Conservation (phyloP, 2,888 invertebrate genomes). For the Protonemura montana region DNA sequence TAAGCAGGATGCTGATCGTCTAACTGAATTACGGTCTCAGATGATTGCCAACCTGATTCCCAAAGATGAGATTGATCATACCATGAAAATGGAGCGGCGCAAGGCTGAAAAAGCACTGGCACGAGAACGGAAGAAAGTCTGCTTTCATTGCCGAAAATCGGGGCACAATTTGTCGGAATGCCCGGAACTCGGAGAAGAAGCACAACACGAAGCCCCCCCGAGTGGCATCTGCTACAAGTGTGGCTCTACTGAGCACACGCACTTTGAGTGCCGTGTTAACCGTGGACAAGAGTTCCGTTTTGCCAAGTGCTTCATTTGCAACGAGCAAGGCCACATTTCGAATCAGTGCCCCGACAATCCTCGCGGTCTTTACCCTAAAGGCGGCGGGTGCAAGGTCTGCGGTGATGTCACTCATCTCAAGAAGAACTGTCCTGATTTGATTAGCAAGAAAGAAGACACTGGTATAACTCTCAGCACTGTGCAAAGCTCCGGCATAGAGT, state of each 20-base stretch:
- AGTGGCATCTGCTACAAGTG: conserved; percentile 87
- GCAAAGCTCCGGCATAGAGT: background rate
- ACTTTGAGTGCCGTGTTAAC: conserved; percentile 75
- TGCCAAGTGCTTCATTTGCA: conserved; percentile 89
- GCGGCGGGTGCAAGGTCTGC: conserved; percentile 82
- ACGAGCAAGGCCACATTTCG: conserved; percentile 86
- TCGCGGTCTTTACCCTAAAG: conserved; percentile 85
- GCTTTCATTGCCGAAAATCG: conserved; percentile 80
- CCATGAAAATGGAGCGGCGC: conserved; percentile 74
- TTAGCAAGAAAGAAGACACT: conserved; percentile 60
- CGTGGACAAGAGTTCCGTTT: conserved; percentile 70
- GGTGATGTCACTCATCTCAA: conserved; percentile 86
- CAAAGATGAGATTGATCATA: conserved; percentile 69
- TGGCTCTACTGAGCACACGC: conserved; percentile 86
- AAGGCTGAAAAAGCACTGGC: conserved; percentile 76
- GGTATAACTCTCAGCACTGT: conserved; percentile 58
- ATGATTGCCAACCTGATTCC: conserved; percentile 72
- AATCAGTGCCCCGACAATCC: conserved; percentile 89
- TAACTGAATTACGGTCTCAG: conserved; percentile 67
- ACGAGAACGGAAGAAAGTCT: conserved; percentile 72
- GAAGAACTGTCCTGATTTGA: conserved; percentile 77
- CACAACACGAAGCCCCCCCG: conserved; percentile 58
- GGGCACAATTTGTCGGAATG: conserved; percentile 86
- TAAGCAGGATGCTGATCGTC: conserved; percentile 72
- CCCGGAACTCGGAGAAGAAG: conserved; percentile 67